Base-by-base conservation (phyloP, 1,140 invertebrate genomes). In the Branchinecta lynchi region DNA sequence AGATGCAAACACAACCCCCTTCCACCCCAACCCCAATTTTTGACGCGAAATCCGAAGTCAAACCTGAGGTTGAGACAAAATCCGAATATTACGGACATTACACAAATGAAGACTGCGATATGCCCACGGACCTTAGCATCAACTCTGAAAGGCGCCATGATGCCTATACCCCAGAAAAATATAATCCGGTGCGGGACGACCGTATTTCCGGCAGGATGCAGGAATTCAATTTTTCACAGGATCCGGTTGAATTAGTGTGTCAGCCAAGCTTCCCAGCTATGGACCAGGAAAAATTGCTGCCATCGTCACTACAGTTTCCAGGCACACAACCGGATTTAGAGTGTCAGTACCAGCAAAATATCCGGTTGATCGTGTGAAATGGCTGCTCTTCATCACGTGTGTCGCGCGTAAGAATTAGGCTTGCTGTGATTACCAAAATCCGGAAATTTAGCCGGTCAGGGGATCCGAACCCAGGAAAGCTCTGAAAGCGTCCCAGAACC, bases 1-100 rank as follows among this genome's bases (percentile, higher is more conserved):
- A 91, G 77, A 88, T 88, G 85, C 85, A 85, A 71, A 69, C 71
- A 51, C n/a, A 68, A 46, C 65, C 73, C 5, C 8, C 46, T 65
- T 32, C 69, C 67, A 69, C 72, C 66, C 65, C 70, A 65, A 44
- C 51, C 45, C 45, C 67, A 46, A 71, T 44, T n/a, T 65, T 45
- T 66, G 46, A 67, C 65, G 17, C 7, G 43, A n/a, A 65, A 70
- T 43, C 70, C 44, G 66, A 43, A 67, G 65, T 69, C 43, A 45
- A 46, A 45, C 46, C 51, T 45, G 32, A 43, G 45, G 66, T 44
- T 66, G 68, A 46, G 51, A 15, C 12, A 67, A 71, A 60, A 66
- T 45, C 44, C 60, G 15, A 12, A 66, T 70, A 12, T 74, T 74
- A 66, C 66, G 67, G 10, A 70, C 73, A n/a, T 66, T 68, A 65